Evolutionary conservation across 2,113 vertebrate species (phyloP).

Genomic region (Lepisosteus osseus): DNA sequence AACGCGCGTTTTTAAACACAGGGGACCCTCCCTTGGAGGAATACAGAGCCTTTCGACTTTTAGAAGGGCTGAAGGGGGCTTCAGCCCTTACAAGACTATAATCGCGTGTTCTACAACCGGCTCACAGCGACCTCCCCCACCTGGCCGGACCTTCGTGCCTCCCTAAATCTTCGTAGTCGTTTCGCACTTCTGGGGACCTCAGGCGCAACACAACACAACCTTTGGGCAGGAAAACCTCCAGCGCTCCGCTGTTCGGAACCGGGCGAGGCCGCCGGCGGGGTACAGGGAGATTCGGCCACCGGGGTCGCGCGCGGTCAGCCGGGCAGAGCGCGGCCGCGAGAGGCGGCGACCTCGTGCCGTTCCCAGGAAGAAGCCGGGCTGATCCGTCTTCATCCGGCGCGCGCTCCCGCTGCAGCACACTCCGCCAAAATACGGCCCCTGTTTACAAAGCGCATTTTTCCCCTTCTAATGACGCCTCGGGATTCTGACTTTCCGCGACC

Average conservation of each 20-base stretch:
- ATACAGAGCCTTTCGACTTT: too few species aligned
- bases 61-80: too few species aligned
- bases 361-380: conserved; percentile 11
- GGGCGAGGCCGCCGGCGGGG: not conserved
- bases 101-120: too few species aligned
- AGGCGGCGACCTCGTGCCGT: not conserved
- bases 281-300: not conserved
- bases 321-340: conserved; percentile 6
- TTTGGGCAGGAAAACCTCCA: too few species aligned
- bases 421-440: not conserved
- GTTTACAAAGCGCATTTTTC: conserved; percentile 20
- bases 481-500: conserved; percentile 6
- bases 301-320: not conserved
- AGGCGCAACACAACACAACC: too few species aligned
- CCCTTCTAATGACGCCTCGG: not conserved
- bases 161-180: too few species aligned
- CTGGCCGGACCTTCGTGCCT: too few species aligned
- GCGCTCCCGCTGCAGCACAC: not conserved
- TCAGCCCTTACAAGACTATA: too few species aligned
- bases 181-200: too few species aligned
- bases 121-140: too few species aligned
- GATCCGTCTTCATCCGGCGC: not conserved
- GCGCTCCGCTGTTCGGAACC: not conserved
- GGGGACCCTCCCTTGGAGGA: too few species aligned
- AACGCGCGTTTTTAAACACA: too few species aligned